These are phyloP conservation scores for Borostomias antarcticus DNA, from an alignment of 2,797 vertebrate genomes.

Conservation along the genomic window DNA sequence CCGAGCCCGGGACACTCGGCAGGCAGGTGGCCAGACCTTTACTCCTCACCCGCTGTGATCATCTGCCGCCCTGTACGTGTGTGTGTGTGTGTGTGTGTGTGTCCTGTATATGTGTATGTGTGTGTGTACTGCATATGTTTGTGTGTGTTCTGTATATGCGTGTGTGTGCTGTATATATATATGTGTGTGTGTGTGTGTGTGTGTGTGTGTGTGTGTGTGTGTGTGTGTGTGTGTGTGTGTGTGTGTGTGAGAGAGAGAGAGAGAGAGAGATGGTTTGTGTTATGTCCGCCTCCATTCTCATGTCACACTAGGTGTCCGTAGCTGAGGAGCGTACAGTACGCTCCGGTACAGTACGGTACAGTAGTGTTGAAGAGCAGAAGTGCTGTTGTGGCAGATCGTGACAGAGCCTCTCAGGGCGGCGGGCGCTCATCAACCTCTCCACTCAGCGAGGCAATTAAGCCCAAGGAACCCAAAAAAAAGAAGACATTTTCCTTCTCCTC, in stretches of 20 bases:
- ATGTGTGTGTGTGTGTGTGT: neutral
- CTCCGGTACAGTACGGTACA: no score
- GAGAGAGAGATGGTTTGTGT: slow-evolving; percentile 7
- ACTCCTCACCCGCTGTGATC: slow-evolving; percentile 85
- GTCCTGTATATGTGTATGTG: neutral
- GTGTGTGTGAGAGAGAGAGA: slow-evolving; percentile 37
- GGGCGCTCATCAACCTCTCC: neutral
- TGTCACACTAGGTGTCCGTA: slow-evolving; percentile 37
- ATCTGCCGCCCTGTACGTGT: slow-evolving; percentile 79
- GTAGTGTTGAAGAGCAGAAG: slow-evolving; percentile 20
- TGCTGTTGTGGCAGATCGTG: neutral
- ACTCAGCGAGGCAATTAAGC: slow-evolving; percentile 17
- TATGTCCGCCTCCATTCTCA: no score
- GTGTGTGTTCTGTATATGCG: neutral
- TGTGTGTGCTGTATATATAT: neutral
- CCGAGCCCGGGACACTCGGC: slow-evolving; percentile 84
- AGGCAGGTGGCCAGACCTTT: slow-evolving; percentile 92
- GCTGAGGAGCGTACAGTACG: neutral
- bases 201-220: slow-evolving; percentile 31
- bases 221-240: slow-evolving; percentile 43
- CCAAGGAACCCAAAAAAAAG: slow-evolving; percentile 1
- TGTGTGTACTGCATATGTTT: neutral
- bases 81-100: slow-evolving; percentile 33
- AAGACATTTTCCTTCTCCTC: slow-evolving; percentile 24
- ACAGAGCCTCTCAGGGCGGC: neutral